Conservation (phyloP, 2,888 invertebrate genomes). For the Acleris emargana region DNA sequence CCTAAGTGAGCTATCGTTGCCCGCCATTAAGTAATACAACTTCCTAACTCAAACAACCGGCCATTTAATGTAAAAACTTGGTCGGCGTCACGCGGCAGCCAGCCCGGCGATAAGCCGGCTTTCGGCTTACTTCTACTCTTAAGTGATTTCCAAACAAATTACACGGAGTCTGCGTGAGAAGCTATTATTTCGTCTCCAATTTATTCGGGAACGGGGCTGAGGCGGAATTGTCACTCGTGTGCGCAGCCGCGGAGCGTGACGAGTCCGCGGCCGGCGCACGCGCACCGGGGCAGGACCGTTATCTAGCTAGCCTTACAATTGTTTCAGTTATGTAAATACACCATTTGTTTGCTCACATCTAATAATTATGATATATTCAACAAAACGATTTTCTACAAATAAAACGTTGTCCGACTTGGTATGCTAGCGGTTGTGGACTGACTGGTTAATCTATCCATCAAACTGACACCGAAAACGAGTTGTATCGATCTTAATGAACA, state of each 20-base stretch:
- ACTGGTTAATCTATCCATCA: too few relatives aligned
- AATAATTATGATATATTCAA: too few relatives aligned
- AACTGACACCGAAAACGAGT: too few relatives aligned
- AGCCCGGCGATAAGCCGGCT: slow-evolving; percentile 10
- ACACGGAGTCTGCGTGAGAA: background rate
- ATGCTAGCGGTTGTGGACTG: too few relatives aligned
- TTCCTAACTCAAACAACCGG: slow-evolving; percentile 6
- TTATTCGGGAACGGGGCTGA: slow-evolving; percentile 9
- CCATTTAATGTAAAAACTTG: slow-evolving; percentile 12
- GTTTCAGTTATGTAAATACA: too few relatives aligned
- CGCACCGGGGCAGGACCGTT: slow-evolving; percentile 6
- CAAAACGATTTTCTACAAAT: too few relatives aligned
- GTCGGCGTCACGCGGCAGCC: background rate
- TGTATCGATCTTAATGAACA: too few relatives aligned
- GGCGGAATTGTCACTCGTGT: slow-evolving; percentile 19
- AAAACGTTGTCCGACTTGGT: too few relatives aligned
- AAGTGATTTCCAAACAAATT: too few relatives aligned
- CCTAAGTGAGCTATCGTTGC: background rate
- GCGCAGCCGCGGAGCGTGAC: slow-evolving; percentile 11
- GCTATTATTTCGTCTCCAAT: background rate
- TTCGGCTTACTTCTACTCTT: too few relatives aligned
- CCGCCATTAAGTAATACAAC: slow-evolving; percentile 8
- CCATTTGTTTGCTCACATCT: too few relatives aligned
- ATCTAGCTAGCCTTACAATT: background rate
- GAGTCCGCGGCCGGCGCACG: slow-evolving; percentile 4